phyloP scores from a whole-genome alignment of 2,113 vertebrate genomes.

The Pontoporia blainvillei region DNA sequence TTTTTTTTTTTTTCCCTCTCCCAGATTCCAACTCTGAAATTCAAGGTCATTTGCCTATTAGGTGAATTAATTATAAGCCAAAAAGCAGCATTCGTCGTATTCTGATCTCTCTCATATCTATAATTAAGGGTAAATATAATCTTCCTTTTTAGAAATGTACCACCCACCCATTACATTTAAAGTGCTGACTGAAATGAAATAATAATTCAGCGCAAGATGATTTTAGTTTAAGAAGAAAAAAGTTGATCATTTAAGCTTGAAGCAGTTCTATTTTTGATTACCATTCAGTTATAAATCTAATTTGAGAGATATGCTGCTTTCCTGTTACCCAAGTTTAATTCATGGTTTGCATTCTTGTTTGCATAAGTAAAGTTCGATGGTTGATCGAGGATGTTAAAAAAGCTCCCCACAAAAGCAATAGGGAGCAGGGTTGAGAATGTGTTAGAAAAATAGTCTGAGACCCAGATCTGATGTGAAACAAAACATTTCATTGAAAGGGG shows the following conservation, averaged over 20 bases:
- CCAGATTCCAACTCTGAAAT: conserved; percentile 22
- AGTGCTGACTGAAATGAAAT: conserved; percentile 32
- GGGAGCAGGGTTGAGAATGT: background rate
- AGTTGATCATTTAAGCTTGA: conserved; percentile 61
- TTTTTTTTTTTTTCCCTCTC: background rate
- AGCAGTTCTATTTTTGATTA: conserved; percentile 72
- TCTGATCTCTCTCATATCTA: conserved; percentile 52
- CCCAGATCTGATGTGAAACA: background rate
- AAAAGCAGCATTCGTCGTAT: background rate
- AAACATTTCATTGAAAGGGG: background rate
- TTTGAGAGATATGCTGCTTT: conserved; percentile 15
- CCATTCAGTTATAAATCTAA: conserved; percentile 64
- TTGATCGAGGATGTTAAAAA: conserved; percentile 11
- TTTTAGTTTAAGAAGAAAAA: conserved; percentile 61
- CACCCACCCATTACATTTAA: conserved; percentile 51
- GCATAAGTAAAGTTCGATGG: conserved; percentile 5
- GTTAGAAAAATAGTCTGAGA: background rate
- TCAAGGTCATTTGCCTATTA: conserved; percentile 65
- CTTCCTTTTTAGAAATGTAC: conserved; percentile 32
- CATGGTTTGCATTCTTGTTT: conserved; percentile 43
- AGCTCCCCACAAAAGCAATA: background rate
- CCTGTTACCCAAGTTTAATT: conserved; percentile 65
- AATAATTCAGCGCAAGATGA: conserved; percentile 52
- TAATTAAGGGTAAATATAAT: conserved; percentile 59
- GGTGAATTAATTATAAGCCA: conserved; percentile 50